phyloP scores from a whole-genome alignment of 1,140 invertebrate species.

The Platyura marginata region DNA sequence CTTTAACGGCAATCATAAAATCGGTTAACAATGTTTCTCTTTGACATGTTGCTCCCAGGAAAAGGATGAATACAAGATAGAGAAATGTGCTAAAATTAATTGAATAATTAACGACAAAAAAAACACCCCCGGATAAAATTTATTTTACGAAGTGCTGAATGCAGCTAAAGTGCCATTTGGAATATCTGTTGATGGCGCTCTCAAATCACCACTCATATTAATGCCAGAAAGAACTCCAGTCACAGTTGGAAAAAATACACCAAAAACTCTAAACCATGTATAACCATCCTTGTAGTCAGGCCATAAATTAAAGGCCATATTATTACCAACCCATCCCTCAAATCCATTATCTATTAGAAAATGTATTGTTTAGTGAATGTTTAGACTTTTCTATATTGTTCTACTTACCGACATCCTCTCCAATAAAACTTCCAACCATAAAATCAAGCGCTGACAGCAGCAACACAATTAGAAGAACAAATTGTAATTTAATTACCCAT shows the following conservation, averaged over 20 bases:
- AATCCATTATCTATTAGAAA: constrained; percentile 51
- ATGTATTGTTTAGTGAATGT: not conserved
- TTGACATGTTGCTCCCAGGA: constrained; percentile 73
- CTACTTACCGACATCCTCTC: constrained; percentile 39
- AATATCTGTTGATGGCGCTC: constrained; percentile 79
- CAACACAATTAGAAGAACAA: constrained; percentile 62
- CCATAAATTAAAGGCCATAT: constrained; percentile 67
- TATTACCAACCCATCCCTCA: constrained; percentile 62
- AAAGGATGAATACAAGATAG: constrained; percentile 75
- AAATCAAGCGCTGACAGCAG: constrained; percentile 77
- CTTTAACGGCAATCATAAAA: constrained; percentile 81
- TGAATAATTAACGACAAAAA: constrained; percentile 7
- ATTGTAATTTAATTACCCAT: constrained; percentile 84
- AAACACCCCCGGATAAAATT: not conserved
- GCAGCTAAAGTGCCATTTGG: constrained; percentile 86
- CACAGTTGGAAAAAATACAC: constrained; percentile 87
- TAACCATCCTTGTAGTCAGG: constrained; percentile 59
- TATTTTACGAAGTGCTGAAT: constrained; percentile 55
- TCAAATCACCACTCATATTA: constrained; percentile 94
- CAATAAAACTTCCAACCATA: constrained; percentile 69
- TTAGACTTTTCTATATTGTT: not conserved
- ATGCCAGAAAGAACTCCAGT: constrained; percentile 89
- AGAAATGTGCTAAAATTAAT: constrained; percentile 57
- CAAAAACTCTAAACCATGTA: constrained; percentile 83
- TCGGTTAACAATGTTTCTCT: constrained; percentile 52